Evolutionary conservation across 1,140 invertebrate species (phyloP).

Genomic region (Aphelinus atriplicis): DNA sequence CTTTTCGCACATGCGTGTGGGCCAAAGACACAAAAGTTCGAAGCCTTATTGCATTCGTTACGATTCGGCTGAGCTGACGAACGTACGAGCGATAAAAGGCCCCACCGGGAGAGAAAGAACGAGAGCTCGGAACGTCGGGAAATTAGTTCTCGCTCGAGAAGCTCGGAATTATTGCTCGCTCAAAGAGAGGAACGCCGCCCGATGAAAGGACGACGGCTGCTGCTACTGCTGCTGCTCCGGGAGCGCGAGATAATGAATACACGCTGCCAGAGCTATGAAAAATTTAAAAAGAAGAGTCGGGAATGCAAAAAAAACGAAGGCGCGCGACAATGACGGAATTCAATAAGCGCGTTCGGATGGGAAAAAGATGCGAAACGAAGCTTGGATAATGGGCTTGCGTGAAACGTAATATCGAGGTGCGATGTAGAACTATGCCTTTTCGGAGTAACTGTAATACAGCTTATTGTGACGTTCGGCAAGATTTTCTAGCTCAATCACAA

Average conservation of each 20-base stretch:
- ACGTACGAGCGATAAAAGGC: constrained; percentile 5
- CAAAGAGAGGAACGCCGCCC: constrained; percentile 37
- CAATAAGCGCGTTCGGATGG: constrained; percentile 33
- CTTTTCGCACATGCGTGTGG: background rate
- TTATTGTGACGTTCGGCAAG: too few species aligned
- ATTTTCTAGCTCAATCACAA: too few species aligned
- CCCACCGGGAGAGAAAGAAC: constrained; percentile 11
- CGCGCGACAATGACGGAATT: constrained; percentile 13
- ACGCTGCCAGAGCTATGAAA: constrained; percentile 11
- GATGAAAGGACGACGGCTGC: too few species aligned
- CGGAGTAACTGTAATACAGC: too few species aligned
- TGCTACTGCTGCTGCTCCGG: background rate
- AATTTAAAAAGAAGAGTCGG: constrained; percentile 17
- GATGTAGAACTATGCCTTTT: background rate
- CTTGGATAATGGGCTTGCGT: constrained; percentile 9
- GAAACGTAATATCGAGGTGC: constrained; percentile 34
- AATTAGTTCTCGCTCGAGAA: constrained; percentile 53
- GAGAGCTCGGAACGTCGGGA: constrained; percentile 30
- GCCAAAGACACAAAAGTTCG: constrained; percentile 11
- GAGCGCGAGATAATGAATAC: constrained; percentile 15
- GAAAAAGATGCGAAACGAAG: constrained; percentile 23
- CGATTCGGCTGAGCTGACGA: constrained; percentile 4
- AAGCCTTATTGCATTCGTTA: constrained; percentile 20
- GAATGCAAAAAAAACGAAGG: constrained; percentile 24
- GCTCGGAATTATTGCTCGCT: constrained; percentile 54